A percentile compares a stretch with the other conserved stretches of the same genome.
Conservation (phyloP, 2,888 invertebrate genomes). For the Diadegma fenestrale region DNA sequence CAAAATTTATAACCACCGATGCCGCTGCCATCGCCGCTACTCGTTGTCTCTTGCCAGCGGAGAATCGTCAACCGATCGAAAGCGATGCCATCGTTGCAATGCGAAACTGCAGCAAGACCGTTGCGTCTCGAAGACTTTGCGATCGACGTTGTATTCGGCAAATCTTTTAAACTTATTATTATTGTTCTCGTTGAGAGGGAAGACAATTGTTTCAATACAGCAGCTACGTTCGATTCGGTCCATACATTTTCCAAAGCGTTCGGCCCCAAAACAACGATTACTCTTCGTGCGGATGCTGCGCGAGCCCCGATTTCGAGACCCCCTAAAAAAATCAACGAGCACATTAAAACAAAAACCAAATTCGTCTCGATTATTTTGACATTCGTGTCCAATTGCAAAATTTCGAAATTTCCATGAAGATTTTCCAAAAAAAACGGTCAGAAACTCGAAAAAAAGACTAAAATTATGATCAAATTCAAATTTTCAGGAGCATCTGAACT, state of each 20-base stretch:
- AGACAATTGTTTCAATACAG: slow-evolving; percentile 85
- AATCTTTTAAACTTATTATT: slow-evolving; percentile 84
- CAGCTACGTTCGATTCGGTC: slow-evolving; percentile 84
- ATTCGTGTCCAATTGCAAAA: too few relatives aligned
- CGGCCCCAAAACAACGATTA: slow-evolving; percentile 86
- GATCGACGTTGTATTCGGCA: slow-evolving; percentile 82
- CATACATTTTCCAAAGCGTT: slow-evolving; percentile 85
- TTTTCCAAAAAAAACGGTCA: neutral
- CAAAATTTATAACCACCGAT: slow-evolving; percentile 87
- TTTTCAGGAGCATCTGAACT: slow-evolving; percentile 76
- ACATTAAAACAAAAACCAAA: neutral
- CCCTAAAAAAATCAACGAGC: slow-evolving; percentile 85
- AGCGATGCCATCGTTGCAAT: slow-evolving; percentile 83
- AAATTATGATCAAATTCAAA: neutral
- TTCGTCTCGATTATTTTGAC: too few relatives aligned
- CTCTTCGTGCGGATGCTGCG: slow-evolving; percentile 86
- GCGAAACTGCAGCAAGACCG: slow-evolving; percentile 84
- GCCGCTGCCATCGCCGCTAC: slow-evolving; percentile 70
- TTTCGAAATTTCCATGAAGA: too few relatives aligned
- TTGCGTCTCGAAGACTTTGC: slow-evolving; percentile 86
- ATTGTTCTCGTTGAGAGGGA: slow-evolving; percentile 80
- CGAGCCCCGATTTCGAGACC: slow-evolving; percentile 86
- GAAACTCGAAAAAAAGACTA: neutral
- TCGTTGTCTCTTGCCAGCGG: slow-evolving; percentile 74
- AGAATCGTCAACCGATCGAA: slow-evolving; percentile 78